These are phyloP conservation scores for Brachionus rotundiformis DNA, from an alignment of 1,140 invertebrate genomes.

Conservation along the genomic window DNA sequence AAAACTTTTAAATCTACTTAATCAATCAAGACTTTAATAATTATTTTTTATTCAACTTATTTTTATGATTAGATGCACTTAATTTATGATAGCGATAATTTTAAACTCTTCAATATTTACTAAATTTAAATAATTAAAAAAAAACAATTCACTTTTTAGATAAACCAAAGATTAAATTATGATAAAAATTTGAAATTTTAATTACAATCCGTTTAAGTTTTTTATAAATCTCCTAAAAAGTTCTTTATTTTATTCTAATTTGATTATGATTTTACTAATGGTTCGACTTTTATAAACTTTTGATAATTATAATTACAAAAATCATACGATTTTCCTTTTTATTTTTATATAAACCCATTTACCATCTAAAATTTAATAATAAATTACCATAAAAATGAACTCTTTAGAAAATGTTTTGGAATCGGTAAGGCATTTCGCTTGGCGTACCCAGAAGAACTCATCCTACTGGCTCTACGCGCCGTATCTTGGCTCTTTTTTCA, in stretches of 20 bases:
- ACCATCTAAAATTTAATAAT: not conserved
- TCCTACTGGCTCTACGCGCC: constrained; percentile 35
- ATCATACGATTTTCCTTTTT: constrained; percentile 32
- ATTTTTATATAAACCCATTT: not conserved
- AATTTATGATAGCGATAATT: too few species aligned
- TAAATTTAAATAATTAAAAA: too few species aligned
- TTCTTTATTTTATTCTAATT: not conserved
- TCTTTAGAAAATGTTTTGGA: not conserved
- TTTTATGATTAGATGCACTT: too few species aligned
- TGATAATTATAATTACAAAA: not conserved
- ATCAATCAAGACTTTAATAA: too few species aligned
- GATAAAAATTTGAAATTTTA: too few species aligned
- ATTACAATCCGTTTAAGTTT: not conserved
- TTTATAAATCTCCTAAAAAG: too few species aligned
- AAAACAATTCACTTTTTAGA: too few species aligned
- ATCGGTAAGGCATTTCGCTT: not conserved
- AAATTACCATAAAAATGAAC: constrained; percentile 3
- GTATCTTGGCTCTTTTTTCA: constrained; percentile 38
- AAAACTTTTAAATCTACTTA: too few species aligned
- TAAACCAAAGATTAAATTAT: too few species aligned
- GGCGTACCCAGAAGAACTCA: constrained; percentile 33
- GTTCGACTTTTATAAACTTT: not conserved
- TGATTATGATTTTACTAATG: not conserved
- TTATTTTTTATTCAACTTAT: too few species aligned
- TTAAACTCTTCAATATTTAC: too few species aligned